Evolutionary conservation across 2,888 invertebrate genomes (phyloP).

Genomic region (Sminthurides aquaticus): DNA sequence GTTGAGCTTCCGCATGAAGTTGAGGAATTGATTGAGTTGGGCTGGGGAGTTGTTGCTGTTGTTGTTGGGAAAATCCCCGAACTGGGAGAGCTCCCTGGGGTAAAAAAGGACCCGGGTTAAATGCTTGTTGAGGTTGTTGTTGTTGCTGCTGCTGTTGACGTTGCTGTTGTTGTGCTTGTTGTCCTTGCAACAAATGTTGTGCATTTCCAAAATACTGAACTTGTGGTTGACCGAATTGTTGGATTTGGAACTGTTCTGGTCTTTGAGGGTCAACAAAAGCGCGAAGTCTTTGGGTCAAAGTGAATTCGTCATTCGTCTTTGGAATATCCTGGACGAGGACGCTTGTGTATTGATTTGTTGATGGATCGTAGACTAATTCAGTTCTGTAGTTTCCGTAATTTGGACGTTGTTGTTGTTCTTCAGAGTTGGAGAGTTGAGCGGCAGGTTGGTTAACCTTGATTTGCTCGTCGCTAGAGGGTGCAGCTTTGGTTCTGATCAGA

Average conservation of each 20-base stretch:
- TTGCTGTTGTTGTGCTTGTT: slow-evolving; percentile 25
- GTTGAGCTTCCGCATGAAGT: slow-evolving; percentile 18
- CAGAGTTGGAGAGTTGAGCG: neutral
- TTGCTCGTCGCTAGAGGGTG: neutral
- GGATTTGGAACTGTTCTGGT: slow-evolving; percentile 30
- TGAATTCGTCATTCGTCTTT: slow-evolving; percentile 55
- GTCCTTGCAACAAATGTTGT: slow-evolving; percentile 22
- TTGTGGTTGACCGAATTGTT: slow-evolving; percentile 24
- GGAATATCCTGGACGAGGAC: slow-evolving; percentile 68
- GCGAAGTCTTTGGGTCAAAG: slow-evolving; percentile 65
- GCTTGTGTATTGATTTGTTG: slow-evolving; percentile 69
- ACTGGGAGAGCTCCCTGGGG: slow-evolving; percentile 19
- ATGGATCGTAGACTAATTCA: slow-evolving; percentile 67
- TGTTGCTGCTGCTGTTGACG: neutral
- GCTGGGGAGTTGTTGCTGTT: slow-evolving; percentile 20
- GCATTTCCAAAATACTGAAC: slow-evolving; percentile 19
- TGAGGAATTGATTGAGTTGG: slow-evolving; percentile 9
- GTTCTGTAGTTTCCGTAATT: slow-evolving; percentile 59
- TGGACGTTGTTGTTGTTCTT: slow-evolving; percentile 5
- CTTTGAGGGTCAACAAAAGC: slow-evolving; percentile 60
- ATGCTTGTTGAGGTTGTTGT: neutral
- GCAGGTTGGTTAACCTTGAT: slow-evolving; percentile 14
- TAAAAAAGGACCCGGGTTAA: slow-evolving; percentile 1
- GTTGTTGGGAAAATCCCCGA: slow-evolving; percentile 22
- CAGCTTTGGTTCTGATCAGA: slow-evolving; percentile 27